Conservation (phyloP, 2,113 vertebrate genomes). For the Eudorcas thomsonii region DNA sequence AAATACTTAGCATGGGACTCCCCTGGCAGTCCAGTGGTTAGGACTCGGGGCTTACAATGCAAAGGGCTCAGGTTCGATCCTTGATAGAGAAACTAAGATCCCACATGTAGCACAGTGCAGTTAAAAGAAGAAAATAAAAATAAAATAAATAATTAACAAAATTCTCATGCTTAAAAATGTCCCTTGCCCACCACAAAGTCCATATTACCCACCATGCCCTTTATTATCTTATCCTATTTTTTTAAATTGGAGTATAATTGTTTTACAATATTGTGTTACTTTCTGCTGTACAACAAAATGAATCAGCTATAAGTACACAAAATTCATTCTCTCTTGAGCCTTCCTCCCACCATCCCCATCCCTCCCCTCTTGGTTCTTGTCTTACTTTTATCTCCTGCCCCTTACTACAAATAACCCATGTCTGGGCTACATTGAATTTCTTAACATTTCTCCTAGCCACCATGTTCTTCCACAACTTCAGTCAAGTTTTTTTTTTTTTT, state of each 20-base stretch:
- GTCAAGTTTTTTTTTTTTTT: not conserved
- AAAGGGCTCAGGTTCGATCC: not conserved
- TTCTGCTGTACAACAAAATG: not conserved
- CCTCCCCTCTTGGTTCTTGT: not conserved
- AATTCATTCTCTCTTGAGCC: not conserved
- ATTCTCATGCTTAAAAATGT: not conserved
- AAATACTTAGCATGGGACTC: not conserved
- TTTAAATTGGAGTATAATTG: not conserved
- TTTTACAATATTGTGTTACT: not conserved
- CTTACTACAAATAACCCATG: not conserved
- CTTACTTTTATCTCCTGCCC: not conserved
- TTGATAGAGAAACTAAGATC: not conserved
- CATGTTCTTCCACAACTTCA: not conserved
- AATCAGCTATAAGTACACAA: not conserved
- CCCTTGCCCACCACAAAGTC: not conserved
- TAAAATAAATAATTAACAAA: not conserved
- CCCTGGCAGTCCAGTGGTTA: accelerated
- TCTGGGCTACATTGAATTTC: not conserved
- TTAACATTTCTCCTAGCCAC: not conserved
- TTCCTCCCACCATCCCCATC: not conserved
- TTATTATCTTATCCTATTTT: not conserved
- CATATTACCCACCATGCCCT: not conserved
- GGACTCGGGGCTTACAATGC: not conserved
- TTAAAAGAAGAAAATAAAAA: not conserved
- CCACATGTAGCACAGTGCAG: not conserved